Evolutionary conservation across 35 echinoderm and acorn worm species (phyloP), one percentile per base, ranked within the genome.

Genomic region (Stichopus chloronotus): DNA sequence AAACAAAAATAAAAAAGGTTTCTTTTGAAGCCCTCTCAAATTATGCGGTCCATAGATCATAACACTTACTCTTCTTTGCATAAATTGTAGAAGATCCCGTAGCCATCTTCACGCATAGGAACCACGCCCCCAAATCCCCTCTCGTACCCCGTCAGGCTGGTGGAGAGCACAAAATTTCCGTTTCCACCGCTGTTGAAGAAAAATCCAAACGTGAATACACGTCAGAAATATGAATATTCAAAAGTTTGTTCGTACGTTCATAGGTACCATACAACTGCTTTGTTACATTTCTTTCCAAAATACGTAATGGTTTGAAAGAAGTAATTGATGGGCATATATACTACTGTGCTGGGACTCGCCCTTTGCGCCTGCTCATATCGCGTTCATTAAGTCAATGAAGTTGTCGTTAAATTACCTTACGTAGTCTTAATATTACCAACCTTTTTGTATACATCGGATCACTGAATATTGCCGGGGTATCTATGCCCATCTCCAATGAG

Each of bases 131-230:
- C 96, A 79, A 92, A 85, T 43, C 90, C 80, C n/a, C 58, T 52
- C 19, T 78, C 79, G 60, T 95, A 98, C 5, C 96, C 96, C 55
- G 90, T 76, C 55, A 94, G 69, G 79, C 96, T 98, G 60, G 96
- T 96, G 8, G 96, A 98, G 8, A 98, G 77, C 20, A 91, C 82
- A 65, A 94, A 98, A 74, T 96, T 96, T 19, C 96, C 96, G 54
- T 92, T 92, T 83, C 96, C 96, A 52, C 96, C 96, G 86, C 96
- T 98, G 59, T 6, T 92, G 56, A 25, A 61, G 54, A 71, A 13
- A 90, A 58, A 84, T 16, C 4, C 0, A 76, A 76, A 76, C 1
- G 3, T 43, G 30, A 43, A 43, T 43, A 43, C 30, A 1, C 30
- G 30, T 43, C 30, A 43, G 30, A 43, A 43, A 43, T 43, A 43